Conservation (phyloP, 2,113 vertebrate genomes). For the Cettia cetti region DNA sequence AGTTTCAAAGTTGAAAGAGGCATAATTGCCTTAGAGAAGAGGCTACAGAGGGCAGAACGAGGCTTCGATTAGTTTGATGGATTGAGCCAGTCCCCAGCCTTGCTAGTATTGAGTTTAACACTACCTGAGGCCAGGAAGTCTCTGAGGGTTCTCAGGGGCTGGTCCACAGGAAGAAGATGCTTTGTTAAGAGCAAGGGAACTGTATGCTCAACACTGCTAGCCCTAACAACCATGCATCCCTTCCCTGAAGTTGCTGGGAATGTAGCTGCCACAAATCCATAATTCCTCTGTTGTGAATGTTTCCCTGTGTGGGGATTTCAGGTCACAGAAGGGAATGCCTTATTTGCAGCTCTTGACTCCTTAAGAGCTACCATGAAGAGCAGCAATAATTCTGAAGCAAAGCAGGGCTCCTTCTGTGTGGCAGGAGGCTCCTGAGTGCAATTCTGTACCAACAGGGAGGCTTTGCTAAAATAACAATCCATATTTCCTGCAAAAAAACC, state of each 20-base stretch:
- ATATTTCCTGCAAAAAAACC: background rate
- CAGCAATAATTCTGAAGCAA: background rate
- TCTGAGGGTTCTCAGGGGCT: background rate
- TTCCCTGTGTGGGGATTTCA: background rate
- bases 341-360: background rate
- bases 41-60: background rate
- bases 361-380: background rate
- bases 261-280: background rate
- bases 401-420: background rate
- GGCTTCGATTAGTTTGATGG: background rate
- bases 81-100: background rate
- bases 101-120: background rate
- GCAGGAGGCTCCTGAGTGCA: background rate
- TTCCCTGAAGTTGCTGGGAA: background rate
- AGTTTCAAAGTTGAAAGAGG: background rate
- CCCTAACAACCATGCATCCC: background rate
- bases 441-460: background rate
- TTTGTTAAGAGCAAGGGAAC: background rate
- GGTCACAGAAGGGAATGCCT: background rate
- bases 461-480: background rate
- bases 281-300: background rate
- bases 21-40: background rate
- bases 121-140: background rate
- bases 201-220: background rate
- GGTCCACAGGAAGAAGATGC: background rate